Percentiles rank a stretch among this genome's conserved stretches.
Evolutionary conservation across 2,113 vertebrate species (phyloP).

Genomic region (Pao palembangensis): DNA sequence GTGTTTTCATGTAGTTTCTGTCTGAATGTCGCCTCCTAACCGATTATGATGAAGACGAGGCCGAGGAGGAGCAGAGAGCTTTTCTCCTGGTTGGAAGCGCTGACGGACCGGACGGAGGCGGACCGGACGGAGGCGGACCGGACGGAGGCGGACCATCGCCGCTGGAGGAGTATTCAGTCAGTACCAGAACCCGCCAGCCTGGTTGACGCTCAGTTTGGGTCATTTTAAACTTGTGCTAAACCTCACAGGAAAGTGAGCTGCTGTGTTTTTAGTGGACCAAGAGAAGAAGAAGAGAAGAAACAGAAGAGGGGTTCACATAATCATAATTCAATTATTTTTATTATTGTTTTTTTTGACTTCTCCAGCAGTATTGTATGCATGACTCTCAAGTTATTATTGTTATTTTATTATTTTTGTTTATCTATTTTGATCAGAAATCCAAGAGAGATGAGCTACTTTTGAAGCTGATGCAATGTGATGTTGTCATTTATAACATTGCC

Average conservation of each 20-base stretch:
- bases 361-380: no score
- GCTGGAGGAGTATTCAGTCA: slow-evolving; percentile 77
- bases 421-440: slow-evolving; percentile 48
- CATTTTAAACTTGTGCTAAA: no score
- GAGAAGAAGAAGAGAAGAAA: no score
- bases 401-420: not conserved
- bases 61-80: not conserved
- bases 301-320: no score
- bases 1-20: not conserved
- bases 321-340: not conserved
- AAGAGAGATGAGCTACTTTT: slow-evolving; percentile 72
- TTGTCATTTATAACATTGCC: slow-evolving; percentile 86
- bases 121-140: slow-evolving; percentile 6
- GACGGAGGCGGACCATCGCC: slow-evolving; percentile 53
- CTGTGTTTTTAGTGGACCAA: no score
- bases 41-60: not conserved
- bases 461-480: slow-evolving; percentile 81
- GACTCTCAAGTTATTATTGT: not conserved
- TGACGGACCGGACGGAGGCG: slow-evolving; percentile 4
- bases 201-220: not conserved
- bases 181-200: slow-evolving; percentile 25
- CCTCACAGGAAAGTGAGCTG: no score
- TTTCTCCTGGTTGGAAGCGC: not conserved
- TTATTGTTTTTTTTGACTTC: not conserved
- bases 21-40: not conserved